Percentiles rank a stretch among this genome's conserved stretches.
Evolutionary conservation across 2,888 invertebrate species (phyloP).

Genomic region (Glyphotaelius pellucidus): DNA sequence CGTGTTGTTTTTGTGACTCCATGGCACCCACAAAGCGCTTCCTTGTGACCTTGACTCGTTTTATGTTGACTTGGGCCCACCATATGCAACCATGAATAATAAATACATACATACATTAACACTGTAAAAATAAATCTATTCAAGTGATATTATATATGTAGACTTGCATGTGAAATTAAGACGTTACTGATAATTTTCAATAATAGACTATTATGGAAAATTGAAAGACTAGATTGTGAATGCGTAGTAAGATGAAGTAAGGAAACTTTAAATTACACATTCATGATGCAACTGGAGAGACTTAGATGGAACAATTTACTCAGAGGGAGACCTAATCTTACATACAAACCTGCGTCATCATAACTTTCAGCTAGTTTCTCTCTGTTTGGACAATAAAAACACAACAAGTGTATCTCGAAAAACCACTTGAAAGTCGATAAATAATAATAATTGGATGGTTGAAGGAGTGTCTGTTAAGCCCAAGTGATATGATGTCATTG

Average conservation of each 20-base stretch:
- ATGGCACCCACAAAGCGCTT: neutral
- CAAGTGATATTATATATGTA: neutral
- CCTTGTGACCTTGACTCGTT: neutral
- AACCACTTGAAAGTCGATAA: neutral
- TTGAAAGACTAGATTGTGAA: neutral
- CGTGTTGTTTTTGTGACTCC: neutral
- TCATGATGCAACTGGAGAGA: neutral
- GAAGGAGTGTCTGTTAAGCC: neutral
- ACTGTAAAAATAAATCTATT: neutral
- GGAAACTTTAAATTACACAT: neutral
- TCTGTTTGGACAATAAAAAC: neutral
- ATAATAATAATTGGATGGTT: neutral
- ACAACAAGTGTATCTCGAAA: neutral
- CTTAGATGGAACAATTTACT: neutral
- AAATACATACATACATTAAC: neutral
- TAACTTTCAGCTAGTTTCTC: neutral
- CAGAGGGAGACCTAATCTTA: neutral
- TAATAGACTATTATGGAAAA: neutral
- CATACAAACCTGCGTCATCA: neutral
- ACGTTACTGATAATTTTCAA: neutral
- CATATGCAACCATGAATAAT: neutral
- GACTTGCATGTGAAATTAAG: neutral
- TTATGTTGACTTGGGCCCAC: neutral
- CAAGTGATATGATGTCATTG: neutral
- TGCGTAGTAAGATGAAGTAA: neutral